Conservation (phyloP, 2,113 vertebrate species). For the Mustela lutreola region DNA sequence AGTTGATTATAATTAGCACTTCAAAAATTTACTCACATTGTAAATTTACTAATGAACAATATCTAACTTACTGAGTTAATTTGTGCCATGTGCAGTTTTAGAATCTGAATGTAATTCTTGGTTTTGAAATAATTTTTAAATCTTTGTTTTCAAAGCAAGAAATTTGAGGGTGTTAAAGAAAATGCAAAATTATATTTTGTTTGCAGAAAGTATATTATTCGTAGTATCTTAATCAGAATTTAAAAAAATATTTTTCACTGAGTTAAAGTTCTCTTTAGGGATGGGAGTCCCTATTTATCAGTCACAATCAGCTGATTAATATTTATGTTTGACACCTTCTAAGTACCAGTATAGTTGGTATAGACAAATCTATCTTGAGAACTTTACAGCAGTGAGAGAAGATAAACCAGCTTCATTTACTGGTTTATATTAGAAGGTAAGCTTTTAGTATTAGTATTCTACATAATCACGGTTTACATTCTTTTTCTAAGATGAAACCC, state of each 20-base stretch:
- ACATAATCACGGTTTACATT: not conserved
- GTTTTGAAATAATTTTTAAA: not conserved
- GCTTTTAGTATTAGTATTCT: not conserved
- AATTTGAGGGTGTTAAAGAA: not conserved
- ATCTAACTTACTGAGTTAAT: not conserved
- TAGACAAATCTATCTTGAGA: not conserved
- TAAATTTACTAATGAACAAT: not conserved
- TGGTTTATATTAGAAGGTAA: not conserved
- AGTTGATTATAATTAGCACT: not conserved
- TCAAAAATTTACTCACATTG: slow-evolving; percentile 16
- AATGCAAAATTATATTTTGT: slow-evolving; percentile 44
- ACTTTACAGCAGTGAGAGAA: not conserved
- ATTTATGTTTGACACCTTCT: not conserved
- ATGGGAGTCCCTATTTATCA: not conserved
- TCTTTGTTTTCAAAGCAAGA: not conserved
- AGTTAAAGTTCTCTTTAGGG: not conserved
- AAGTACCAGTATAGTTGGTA: not conserved
- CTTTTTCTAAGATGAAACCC: not conserved
- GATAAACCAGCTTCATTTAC: not conserved
- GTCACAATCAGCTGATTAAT: not conserved
- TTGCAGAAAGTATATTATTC: not conserved
- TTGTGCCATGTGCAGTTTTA: not conserved
- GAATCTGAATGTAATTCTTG: slow-evolving; percentile 11
- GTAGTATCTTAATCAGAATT: slow-evolving; percentile 2
- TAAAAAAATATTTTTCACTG: not conserved